Conservation (phyloP, 1,140 invertebrate species). For the Drosophila ambigua region DNA sequence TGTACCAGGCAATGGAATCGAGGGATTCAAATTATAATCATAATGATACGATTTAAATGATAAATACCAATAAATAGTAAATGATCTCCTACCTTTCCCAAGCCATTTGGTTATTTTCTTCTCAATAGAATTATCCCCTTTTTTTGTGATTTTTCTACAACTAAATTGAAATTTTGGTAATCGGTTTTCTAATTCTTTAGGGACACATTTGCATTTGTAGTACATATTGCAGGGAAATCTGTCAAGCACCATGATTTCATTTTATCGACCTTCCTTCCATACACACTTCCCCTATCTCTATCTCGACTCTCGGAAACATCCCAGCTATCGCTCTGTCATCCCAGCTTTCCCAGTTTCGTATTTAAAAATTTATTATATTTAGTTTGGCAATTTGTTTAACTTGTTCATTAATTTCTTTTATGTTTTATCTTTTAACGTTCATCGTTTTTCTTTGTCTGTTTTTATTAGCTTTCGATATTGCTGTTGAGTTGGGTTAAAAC, state of each 20-base stretch:
- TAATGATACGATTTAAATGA: background rate
- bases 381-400: constrained; percentile 67
- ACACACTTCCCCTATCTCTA: background rate
- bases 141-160: no score
- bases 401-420: constrained; percentile 27
- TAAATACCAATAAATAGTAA: background rate
- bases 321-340: constrained; percentile 5
- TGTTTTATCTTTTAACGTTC: background rate
- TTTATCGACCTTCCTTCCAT: constrained; percentile 24
- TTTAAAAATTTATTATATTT: constrained; percentile 46
- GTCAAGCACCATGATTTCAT: constrained; percentile 67
- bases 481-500: constrained; percentile 61
- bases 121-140: no score
- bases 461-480: constrained; percentile 43
- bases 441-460: background rate
- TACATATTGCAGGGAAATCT: constrained; percentile 45
- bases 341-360: constrained; percentile 21
- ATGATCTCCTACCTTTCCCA: background rate
- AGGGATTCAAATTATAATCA: background rate
- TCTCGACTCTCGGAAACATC: constrained; percentile 15
- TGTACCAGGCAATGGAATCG: background rate
- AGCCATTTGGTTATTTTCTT: background rate
- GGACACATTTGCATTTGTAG: constrained; percentile 24
- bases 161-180: no score
- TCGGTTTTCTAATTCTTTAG: background rate